Evolutionary conservation across 2,113 vertebrate species (phyloP).

Genomic region (Albula goreensis): DNA sequence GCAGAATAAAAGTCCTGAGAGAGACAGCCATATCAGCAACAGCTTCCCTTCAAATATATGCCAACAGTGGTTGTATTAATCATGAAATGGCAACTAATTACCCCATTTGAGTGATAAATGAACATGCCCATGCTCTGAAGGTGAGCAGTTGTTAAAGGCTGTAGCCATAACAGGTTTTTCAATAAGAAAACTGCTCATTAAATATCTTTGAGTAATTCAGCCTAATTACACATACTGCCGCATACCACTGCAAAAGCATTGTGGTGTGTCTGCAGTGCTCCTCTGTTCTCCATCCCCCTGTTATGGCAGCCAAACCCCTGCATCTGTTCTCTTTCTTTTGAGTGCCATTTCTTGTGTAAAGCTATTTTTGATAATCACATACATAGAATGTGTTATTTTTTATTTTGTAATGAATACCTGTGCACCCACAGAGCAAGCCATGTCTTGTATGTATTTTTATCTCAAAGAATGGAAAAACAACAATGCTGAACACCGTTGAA

Average conservation of each 20-base stretch:
- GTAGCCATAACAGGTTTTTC: not conserved
- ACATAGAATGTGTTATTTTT: constrained; percentile 5
- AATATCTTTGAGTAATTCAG: not conserved
- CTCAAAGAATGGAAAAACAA: not conserved
- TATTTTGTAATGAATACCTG: constrained; percentile 21
- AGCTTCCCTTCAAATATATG: not conserved
- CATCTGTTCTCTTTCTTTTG: constrained; percentile 36
- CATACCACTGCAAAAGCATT: not conserved
- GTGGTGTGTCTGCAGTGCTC: not conserved
- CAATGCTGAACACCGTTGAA: constrained; percentile 27
- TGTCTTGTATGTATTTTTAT: constrained; percentile 19
- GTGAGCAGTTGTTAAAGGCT: constrained; percentile 10
- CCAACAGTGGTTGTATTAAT: constrained; percentile 12
- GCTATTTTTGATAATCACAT: constrained; percentile 31
- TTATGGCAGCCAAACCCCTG: constrained; percentile 18
- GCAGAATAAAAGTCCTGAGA: not conserved
- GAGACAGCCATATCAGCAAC: not conserved
- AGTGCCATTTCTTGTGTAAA: constrained; percentile 15
- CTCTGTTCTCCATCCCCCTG: not conserved
- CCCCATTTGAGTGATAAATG: constrained; percentile 14
- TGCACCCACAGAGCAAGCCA: constrained; percentile 29
- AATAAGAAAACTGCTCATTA: not conserved
- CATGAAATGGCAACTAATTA: constrained; percentile 14
- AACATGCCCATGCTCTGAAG: not conserved
- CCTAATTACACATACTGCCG: not conserved